Evolutionary conservation across 1,140 invertebrate species (phyloP).

Genomic region (Eriosoma lanigerum): DNA sequence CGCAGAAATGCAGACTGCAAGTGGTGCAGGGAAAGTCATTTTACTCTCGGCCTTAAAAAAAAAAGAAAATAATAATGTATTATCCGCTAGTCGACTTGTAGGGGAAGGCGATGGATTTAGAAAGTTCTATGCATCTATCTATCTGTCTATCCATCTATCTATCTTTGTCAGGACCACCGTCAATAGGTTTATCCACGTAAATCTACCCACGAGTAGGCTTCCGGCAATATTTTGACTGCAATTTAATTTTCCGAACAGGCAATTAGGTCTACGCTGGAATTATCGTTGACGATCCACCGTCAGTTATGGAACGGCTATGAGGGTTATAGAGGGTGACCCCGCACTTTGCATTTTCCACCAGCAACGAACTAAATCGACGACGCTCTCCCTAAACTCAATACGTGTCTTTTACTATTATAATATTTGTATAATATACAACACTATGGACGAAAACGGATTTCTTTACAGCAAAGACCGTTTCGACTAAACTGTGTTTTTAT

Average conservation of each 20-base stretch:
- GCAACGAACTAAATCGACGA: too few relatives aligned
- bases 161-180: too few relatives aligned
- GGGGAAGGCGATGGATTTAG: background rate
- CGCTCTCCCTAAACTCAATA: too few relatives aligned
- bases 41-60: background rate
- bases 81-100: background rate
- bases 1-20: too few relatives aligned
- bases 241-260: background rate
- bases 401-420: too few relatives aligned
- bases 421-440: too few relatives aligned
- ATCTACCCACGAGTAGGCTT: too few relatives aligned
- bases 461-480: too few relatives aligned
- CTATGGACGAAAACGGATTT: background rate
- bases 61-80: conserved; percentile 37
- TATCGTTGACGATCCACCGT: background rate
- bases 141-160: background rate
- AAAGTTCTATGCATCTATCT: background rate
- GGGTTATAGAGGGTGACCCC: too few relatives aligned
- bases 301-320: too few relatives aligned
- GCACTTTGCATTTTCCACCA: too few relatives aligned
- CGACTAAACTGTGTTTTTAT: background rate
- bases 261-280: background rate
- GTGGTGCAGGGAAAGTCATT: background rate
- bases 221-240: background rate
- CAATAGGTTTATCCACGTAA: too few relatives aligned